Base-by-base conservation (phyloP, 2,888 invertebrate genomes). In the Chloroclystis v-ata region DNA sequence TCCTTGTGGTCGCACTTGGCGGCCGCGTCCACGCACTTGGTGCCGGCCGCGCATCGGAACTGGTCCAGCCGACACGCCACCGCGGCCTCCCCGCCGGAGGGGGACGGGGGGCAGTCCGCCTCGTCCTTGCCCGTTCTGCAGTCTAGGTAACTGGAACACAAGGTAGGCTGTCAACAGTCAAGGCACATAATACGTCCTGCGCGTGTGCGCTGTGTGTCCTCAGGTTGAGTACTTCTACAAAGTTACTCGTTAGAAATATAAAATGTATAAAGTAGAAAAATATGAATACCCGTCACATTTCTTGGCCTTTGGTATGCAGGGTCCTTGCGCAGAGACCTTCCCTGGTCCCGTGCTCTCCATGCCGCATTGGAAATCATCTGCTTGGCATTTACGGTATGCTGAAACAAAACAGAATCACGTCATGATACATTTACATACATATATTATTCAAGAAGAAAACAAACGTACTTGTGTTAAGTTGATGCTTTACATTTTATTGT, bases 361-460 rank as follows among this genome's bases (percentile, higher is more conserved):
- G 43, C 94, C 95, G 81, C 98, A 98, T 70, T 93, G 93, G 84
- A 97, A 96, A 82, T 97, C 97, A 59, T 94, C 95, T 9, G 90
- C 72, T 77, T 94, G 94, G 78, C 97, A 97, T 75, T 94, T 94
- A 69, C 96, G 91, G 80, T 96, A 97, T 60, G 93, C 97, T 97
- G 84, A 1, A 89, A 89, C 52, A 67, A 63, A 13, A 44, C 3
- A 10, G n/a, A 33, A 6, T 20, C 20, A 20, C 5, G 20, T 4
- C 5, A 20, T 4, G 20, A 20, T 5, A 20, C 20, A 20, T 20
- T 20, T 20, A 20, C n/a, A n/a, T n/a, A n/a, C n/a, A n/a, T n/a
- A n/a, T n/a, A n/a, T n/a, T n/a, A n/a, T n/a, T n/a, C n/a, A n/a
- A n/a, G n/a, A n/a, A n/a, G n/a, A n/a, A n/a, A n/a, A n/a, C n/a